Base-by-base conservation (phyloP, 2,888 invertebrate species). In the Litoditis marina region DNA sequence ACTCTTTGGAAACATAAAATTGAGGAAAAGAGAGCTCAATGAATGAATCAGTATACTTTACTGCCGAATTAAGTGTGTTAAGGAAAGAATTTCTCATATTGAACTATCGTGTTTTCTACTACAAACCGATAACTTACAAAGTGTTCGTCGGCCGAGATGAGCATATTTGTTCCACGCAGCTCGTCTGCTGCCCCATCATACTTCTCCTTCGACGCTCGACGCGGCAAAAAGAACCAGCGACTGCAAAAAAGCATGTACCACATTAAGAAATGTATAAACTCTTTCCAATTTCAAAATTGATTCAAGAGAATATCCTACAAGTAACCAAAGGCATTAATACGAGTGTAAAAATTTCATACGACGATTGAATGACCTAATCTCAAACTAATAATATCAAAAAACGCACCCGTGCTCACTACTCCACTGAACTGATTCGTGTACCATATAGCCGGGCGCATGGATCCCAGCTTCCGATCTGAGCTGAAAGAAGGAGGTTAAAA, bases 401-500 rank as follows among this genome's bases (percentile, higher is more conserved):
- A 95, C 95, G 79, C 95, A 94, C 71, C 94, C 86, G 30, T 91
- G 90, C n/a, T 89, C 76, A 1, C 88, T 72, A 11, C 94, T 94
- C 95, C 96, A 98, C 0, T 89, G 89, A 0, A 88, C 92, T 0
- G 94, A 91, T 84, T 98, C 96, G 81, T 96, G 95, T 72, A 96
- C 93, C 90, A 96, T 91, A 83, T 96, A 98, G 0, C 95, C 89
- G 1, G 96, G 96, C 88, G 90, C 91, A 59, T 89, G 86, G 68
- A 93, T 92, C 11, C 89, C 89, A 1, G 91, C 88, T 16, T 89
- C 87, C 75, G 87, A 87, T 31, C 94, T 87, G 55, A 96, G 54
- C 25, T 88, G 86, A 73, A 87, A 92, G n/a, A n/a, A n/a, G n/a
- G n/a, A n/a, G n/a, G n/a, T n/a, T n/a, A n/a, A n/a, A n/a, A n/a